A percentile compares a stretch with the other conserved stretches of the same genome.
Evolutionary conservation across 2,797 vertebrate species (phyloP).

Genomic region (Podargus strigoides): DNA sequence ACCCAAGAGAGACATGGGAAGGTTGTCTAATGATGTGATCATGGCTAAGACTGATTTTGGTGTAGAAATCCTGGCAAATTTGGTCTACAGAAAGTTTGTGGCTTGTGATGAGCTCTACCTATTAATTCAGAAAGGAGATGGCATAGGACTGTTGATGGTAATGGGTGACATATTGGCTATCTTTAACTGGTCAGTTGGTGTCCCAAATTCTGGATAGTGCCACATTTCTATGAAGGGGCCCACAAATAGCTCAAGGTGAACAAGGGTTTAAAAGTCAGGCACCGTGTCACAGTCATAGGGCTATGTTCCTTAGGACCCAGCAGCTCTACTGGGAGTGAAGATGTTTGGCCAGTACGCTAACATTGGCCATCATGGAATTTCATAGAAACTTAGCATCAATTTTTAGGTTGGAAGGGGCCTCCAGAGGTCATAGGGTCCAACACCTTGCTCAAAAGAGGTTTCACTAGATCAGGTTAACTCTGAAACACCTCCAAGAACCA

Average conservation of each 20-base stretch:
- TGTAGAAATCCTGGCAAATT: neutral
- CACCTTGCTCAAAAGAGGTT: neutral
- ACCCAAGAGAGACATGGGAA: neutral
- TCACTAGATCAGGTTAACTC: neutral
- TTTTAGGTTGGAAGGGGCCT: neutral
- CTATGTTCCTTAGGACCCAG: neutral
- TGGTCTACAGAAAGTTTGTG: neutral
- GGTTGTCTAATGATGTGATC: neutral
- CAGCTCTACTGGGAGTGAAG: neutral
- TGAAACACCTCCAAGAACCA: neutral
- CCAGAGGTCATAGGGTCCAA: neutral
- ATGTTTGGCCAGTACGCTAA: neutral
- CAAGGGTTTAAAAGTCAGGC: neutral
- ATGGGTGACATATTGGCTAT: accelerated
- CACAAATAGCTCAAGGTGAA: neutral
- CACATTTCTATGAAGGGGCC: neutral
- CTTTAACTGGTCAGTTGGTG: neutral
- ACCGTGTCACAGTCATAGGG: accelerated
- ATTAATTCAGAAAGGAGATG: neutral
- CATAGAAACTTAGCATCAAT: accelerated
- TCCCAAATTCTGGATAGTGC: neutral
- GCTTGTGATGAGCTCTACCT: neutral
- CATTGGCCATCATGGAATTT: neutral
- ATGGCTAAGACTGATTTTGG: neutral
- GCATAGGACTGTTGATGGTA: neutral